Base-by-base conservation (phyloP, 2,888 invertebrate species). In the Carabus problematicus region DNA sequence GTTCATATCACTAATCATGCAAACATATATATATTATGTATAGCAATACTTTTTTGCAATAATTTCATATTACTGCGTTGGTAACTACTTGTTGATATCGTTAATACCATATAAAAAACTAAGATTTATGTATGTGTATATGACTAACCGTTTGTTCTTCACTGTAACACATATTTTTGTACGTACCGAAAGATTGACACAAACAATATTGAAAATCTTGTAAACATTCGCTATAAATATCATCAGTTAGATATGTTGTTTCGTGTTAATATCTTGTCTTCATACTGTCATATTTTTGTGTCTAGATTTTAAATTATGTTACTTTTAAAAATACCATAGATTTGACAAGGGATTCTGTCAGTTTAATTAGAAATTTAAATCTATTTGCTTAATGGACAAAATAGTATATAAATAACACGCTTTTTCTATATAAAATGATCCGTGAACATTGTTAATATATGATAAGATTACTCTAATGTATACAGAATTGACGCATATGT, bases 261-360 rank as follows among this genome's bases (percentile, higher is more conserved):
- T 49, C 41, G 29, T 62, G 11, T 43, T 54, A 47, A 45, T 60
- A 45, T 43, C 42, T 39, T 39, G 0, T 70, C 18, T 29, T 58
- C 52, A 19, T 18, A 42, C 56, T 67, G 6, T 29, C 29, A 29
- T 29, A 6, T 2, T 3, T 52, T 11, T 47, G 49, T 9, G 4
- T 61, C 7, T 61, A 11, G 1, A 14, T 54, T 1, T 3, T 11
- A 14, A 54, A n/a, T n/a, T n/a, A n/a, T n/a, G n/a, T 54, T 4
- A 58, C 2, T 62, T 52, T 11, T 19, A 16, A 6, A 14, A 64
- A 41, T 61, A 69, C 40, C 59, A n/a, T 11, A 39, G 41, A 43
- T 18, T 47, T 49, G 61, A 1, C 43, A 41, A 80, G 79, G n/a
- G n/a, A n/a, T 12, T 63, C 54, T 68, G 67, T 70, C 3, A 66